Conservation (phyloP, 2,113 vertebrate species). For the Pelvicachromis taeniatus region DNA sequence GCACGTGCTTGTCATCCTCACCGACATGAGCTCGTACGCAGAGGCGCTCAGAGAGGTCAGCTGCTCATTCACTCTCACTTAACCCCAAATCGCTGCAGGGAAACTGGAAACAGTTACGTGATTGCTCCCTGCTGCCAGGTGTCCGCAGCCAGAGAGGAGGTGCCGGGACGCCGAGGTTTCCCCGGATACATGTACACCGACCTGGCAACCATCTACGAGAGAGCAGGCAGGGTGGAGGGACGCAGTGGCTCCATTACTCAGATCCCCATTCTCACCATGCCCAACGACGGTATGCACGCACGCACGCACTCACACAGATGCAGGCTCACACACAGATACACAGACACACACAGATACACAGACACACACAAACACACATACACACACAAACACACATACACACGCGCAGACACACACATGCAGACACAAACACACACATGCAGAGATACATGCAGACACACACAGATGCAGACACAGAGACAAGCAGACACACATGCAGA, state of each 20-base stretch:
- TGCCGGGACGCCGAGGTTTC: slow-evolving; percentile 59
- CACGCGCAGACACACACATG: too few relatives aligned
- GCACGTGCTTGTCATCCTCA: slow-evolving; percentile 82
- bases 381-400: too few relatives aligned
- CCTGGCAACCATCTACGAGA: slow-evolving; percentile 68
- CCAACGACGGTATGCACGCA: slow-evolving; percentile 62
- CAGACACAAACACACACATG: too few relatives aligned
- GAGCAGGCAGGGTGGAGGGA: slow-evolving; percentile 67
- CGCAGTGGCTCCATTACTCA: slow-evolving; percentile 73
- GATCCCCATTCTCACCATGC: slow-evolving; percentile 70
- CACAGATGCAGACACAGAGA: too few relatives aligned
- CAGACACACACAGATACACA: too few relatives aligned
- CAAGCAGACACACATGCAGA: too few relatives aligned
- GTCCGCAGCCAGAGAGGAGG: slow-evolving; percentile 63
- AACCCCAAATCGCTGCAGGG: neutral
- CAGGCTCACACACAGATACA: too few relatives aligned
- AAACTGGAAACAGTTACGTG: neutral
- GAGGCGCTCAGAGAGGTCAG: slow-evolving; percentile 74
- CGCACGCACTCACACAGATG: too few relatives aligned
- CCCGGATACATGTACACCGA: slow-evolving; percentile 70
- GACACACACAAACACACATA: too few relatives aligned
- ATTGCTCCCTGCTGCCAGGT: neutral
- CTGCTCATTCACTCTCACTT: neutral
- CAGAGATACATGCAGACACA: too few relatives aligned
- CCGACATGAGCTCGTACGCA: slow-evolving; percentile 82